A percentile compares a stretch with the other conserved stretches of the same genome.
These are phyloP conservation scores for Macaca nemestrina DNA, from an alignment of 2,113 vertebrate genomes.

Conservation along the genomic window DNA sequence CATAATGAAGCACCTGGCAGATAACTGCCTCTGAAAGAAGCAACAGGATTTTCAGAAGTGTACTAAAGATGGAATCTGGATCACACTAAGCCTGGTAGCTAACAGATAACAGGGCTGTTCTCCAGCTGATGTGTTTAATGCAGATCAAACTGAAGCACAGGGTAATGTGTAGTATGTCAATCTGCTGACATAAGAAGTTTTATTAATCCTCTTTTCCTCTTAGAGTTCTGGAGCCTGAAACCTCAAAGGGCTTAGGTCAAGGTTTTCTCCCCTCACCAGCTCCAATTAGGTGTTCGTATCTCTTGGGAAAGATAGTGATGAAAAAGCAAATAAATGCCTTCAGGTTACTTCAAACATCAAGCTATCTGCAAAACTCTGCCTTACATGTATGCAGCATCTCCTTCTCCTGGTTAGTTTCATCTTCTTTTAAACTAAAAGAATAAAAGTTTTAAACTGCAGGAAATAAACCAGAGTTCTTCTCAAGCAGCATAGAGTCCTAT, in stretches of 20 bases:
- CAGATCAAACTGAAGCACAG: not conserved
- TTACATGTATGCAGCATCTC: not conserved
- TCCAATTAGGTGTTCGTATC: not conserved
- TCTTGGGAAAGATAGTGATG: not conserved
- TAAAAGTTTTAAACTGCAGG: conserved; percentile 9
- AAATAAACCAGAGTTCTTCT: conserved; percentile 36
- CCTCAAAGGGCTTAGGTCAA: not conserved
- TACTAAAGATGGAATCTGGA: not conserved
- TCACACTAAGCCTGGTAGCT: not conserved
- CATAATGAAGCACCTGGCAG: not conserved
- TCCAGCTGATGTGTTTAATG: not conserved
- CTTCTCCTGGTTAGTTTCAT: not conserved
- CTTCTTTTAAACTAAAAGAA: conserved; percentile 28
- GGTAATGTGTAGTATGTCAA: not conserved
- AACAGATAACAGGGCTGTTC: not conserved
- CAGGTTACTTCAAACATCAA: not conserved
- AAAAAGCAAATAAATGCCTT: conserved; percentile 16
- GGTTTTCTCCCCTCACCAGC: not conserved
- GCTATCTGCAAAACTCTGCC: not conserved
- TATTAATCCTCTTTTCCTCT: not conserved
- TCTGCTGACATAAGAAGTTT: not conserved
- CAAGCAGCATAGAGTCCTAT: conserved; percentile 20
- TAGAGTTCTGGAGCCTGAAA: not conserved
- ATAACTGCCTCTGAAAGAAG: not conserved
- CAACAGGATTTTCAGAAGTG: not conserved